Conservation (phyloP, 2,888 invertebrate genomes). For the Lucinisca nassula region DNA sequence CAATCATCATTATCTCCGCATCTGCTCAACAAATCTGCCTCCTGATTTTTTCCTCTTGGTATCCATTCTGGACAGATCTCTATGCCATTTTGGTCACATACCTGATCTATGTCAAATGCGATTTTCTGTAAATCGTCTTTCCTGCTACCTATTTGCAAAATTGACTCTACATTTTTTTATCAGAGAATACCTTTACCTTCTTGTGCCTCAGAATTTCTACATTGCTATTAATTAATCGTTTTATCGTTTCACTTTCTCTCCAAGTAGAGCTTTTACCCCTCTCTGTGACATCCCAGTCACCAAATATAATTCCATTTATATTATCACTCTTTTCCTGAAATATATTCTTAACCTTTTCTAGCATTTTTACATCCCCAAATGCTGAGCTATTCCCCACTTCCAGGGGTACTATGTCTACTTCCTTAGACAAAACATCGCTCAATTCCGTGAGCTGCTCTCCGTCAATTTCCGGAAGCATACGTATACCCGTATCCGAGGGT, state of each 20-base stretch:
- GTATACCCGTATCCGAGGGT: not conserved
- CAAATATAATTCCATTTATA: too few relatives aligned
- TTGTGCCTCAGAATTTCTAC: not conserved
- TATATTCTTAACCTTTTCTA: not conserved
- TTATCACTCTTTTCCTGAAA: not conserved
- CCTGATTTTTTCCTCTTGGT: not conserved
- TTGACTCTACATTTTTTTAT: slow-evolving; percentile 26
- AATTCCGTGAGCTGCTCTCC: not conserved
- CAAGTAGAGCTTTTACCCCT: too few relatives aligned
- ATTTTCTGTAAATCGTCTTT: not conserved
- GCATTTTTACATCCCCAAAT: not conserved
- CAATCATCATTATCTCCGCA: not conserved
- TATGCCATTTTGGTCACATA: not conserved
- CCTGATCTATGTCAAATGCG: not conserved
- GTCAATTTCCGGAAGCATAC: not conserved
- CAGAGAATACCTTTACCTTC: slow-evolving; percentile 2
- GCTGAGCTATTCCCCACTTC: not conserved
- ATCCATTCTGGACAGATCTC: slow-evolving; percentile 1
- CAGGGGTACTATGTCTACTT: not conserved
- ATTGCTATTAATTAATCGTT: too few relatives aligned
- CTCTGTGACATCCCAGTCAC: too few relatives aligned
- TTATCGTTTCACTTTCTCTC: too few relatives aligned
- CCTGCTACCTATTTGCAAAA: slow-evolving; percentile 17
- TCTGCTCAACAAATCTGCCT: not conserved
- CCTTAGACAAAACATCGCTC: not conserved